A percentile compares a stretch with the other conserved stretches of the same genome.
These are phyloP conservation scores for Dermatemys mawii DNA, from an alignment of 2,113 vertebrate species.

Conservation along the genomic window DNA sequence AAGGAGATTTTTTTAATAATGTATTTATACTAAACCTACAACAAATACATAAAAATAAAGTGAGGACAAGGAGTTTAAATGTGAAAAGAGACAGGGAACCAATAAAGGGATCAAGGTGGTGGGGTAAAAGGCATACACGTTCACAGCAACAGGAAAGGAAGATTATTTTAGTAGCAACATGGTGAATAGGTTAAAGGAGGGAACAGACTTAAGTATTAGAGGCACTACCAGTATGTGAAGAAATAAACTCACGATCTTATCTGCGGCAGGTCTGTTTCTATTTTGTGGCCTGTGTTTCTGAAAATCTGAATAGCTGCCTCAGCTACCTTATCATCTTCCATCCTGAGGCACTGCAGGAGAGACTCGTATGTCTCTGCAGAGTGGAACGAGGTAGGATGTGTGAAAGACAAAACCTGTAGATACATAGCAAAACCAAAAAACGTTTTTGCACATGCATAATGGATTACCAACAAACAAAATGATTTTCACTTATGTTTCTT, in stretches of 20 bases:
- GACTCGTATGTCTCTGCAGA: slow-evolving; percentile 99
- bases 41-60: neutral
- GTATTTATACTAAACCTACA: neutral
- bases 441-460: neutral
- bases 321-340: slow-evolving; percentile 99
- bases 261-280: slow-evolving; percentile 96
- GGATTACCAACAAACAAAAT: slow-evolving; percentile 14
- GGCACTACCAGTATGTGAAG: neutral
- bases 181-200: neutral
- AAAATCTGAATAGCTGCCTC: slow-evolving; percentile 99
- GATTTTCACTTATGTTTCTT: neutral
- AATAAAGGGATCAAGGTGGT: neutral
- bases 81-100: neutral
- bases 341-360: slow-evolving; percentile 98
- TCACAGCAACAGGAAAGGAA: neutral
- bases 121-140: neutral
- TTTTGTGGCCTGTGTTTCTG: slow-evolving; percentile 98
- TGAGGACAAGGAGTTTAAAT: neutral
- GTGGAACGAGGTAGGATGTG: slow-evolving; percentile 98
- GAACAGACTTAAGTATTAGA: neutral
- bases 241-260: slow-evolving; percentile 92
- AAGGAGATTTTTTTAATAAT: neutral
- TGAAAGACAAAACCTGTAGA: slow-evolving; percentile 95
- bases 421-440: slow-evolving; percentile 26
- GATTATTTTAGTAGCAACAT: neutral